Evolutionary conservation across 2,888 invertebrate species (phyloP), one percentile per base, ranked within the genome.

Genomic region (Cosmorhoe ocellata): DNA sequence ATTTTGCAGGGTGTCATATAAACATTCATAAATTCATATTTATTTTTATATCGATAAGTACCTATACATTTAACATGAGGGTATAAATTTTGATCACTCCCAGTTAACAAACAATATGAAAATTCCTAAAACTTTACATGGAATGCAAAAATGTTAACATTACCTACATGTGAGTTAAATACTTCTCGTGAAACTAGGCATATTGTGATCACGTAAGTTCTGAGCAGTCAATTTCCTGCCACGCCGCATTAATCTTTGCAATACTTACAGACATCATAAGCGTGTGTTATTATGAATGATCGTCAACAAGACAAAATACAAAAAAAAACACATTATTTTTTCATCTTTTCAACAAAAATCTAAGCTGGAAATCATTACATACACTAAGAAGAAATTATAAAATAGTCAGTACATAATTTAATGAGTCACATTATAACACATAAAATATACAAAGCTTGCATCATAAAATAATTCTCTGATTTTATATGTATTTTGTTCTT

Each of bases 121-220:
- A 51, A 38, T 48, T 33, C 37, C 48, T 53, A 46, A 44, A 50
- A 50, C 24, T 51, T 48, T 39, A 54, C 33, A 55, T 62, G 62
- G 62, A 62, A 62, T 62, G 62, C 59, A 61, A 52, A 40, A 48
- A 48, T 56, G 38, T 58, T 41, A 56, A 50, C 13, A 47, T n/a
- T 47, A 55, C 26, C 13, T 26, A 24, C 43, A 50, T 56, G 18
- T 3, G 18, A 18, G 18, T 18, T 18, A 33, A 56, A 39, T 49
- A 51, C 31, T 43, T 1, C 1, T 30, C 41, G 45, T 51, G 50
- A 55, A 51, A 46, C 41, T 27, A n/a, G n/a, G n/a, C n/a, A n/a
- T n/a, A 27, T 11, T 38, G 38, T 45, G 31, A 45, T 40, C 50
- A 56, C 58, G 39, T 51, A 34, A 31, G 13, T 40, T 49, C 58